Base-by-base conservation (phyloP, 2,113 vertebrate genomes). In the Vicugna pacos region DNA sequence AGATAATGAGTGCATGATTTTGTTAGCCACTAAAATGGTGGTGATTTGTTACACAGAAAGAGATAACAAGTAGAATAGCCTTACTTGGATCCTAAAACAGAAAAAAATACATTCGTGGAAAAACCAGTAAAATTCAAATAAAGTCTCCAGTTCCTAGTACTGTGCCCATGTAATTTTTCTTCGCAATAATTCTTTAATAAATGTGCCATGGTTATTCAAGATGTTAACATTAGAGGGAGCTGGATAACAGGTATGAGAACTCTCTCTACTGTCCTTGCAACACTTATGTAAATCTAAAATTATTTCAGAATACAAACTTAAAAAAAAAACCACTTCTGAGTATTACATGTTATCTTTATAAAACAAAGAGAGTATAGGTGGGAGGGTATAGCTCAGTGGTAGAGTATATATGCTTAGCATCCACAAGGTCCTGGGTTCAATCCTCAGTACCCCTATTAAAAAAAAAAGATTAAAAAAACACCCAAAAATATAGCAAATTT, bases 31-130 rank as follows among this genome's bases (percentile, higher is more conserved):
- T 15, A 24, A 84, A 26, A 83, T 19, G 80, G 42, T 69, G 50
- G 70, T 56, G 52, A 85, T 91, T 87, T 79, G 62, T 87, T 83
- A 79, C 56, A 62, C 30, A 95, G 64, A 70, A 50, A 88, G 65
- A 86, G 86, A 64, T 35, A 83, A 80, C 28, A 93, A 96, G 48
- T 38, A 80, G 4, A 80, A 24, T 60, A 75, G 22, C 35, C 77
- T 84, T n/a, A 79, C 46, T 89, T 94, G 52, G 38, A 81, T 89
- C 88, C 46, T 91, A 84, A 42, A 83, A 91, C 38, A 95, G 16
- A 72, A 70, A 93, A 73, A 50, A 92, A 92, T 26, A 54, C 26
- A 72, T 82, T 73, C 19, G 1, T n/a, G n/a, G 60, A 82, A 96
- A 91, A 62, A 52, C 30, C 56, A 56, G 16, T 88, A 42, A 91